Base-by-base conservation (phyloP, 2,797 vertebrate species). In the Chaenodraco wilsoni region DNA sequence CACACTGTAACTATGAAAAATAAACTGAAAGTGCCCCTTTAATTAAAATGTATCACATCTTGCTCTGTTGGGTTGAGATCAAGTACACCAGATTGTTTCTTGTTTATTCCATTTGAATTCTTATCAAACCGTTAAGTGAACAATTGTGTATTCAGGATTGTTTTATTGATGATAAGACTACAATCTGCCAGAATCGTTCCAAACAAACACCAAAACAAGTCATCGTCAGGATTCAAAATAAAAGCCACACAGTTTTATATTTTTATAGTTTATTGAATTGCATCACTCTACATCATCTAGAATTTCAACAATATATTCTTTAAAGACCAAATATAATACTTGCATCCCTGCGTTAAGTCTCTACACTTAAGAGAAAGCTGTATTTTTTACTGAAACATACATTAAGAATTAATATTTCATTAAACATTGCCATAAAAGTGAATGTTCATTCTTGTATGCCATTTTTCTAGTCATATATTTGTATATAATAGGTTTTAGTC, bases 221-320 rank as follows among this genome's bases (percentile, higher is more conserved):
- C 50, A 19, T 9, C 5, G 9, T 2, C 41, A 49, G 48, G 8
- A 60, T 64, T 72, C 50, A n/a, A 74, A 48, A 81, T 66, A 19
- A 82, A 67, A 79, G 2, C 41, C 66, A 76, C 48, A 56, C 64
- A 62, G 27, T 46, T 48, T 78, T 78, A 74, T 40, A 84, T 63
- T 92, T 94, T 93, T 76, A 80, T 86, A 74, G 65, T 91, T 95
- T 95, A 95, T 94, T 93, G 86, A 93, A 90, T 93, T 92, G 90
- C 91, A 93, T 93, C 89, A 94, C 94, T 95, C 93, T 94, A 96
- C 94, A 95, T 95, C 72, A 84, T 92, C 94, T 95, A 94, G 94
- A 94, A 95, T 95, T 94, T 94, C 90, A 95, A 95, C 93, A 94
- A 90, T 91, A 93, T 95, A 89, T 89, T 89, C 74, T 90, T 92